Base-by-base conservation (phyloP, 2,113 vertebrate species). In the Bagarius yarrelli region DNA sequence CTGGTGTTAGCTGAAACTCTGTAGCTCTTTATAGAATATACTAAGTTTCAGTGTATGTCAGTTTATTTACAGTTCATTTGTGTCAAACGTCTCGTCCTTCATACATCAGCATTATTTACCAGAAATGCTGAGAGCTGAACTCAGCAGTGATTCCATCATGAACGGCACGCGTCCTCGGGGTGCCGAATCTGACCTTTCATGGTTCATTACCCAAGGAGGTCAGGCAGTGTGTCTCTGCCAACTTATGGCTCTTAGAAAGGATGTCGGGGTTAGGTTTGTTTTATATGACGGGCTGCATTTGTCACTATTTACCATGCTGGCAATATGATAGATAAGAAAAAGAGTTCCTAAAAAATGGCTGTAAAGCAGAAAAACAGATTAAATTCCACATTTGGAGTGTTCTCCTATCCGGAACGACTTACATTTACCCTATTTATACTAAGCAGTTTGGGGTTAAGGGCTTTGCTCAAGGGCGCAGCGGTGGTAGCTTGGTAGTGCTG, bases 251-350 rank as follows among this genome's bases (percentile, higher is more conserved):
- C 74, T 59, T 9, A 27, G 36, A 78, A 53, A 69, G 86, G 87
- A 89, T 86, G 86, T 83, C 34, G 21, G 73, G 87, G 87, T 88
- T 87, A 88, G 89, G 16, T 4, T 77, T 85, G 84, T 88, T 89
- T 86, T 91, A 61, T n/a, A 75, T 87, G 86, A 63, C 77, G 76
- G 78, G 80, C 63, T 83, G 83, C 81, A 90, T 91, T 90, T 88
- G 87, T 92, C 91, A 89, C 87, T 91, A 89, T 92, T 90, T 88
- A 87, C 90, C 85, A 83, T 88, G 83, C 81, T 86, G 84, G 82
- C 79, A 50, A 70, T 40, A 83, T 91, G 91, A 92, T 89, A 87
- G 90, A 92, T 89, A 83, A 84, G 76, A 85, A 72, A 21, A 21
- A 6, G 4, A 30, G 18, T 32, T 4, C 0, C 16, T 81, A 44